Conservation (phyloP, 2,888 invertebrate genomes). For the Punctoribates punctum region DNA sequence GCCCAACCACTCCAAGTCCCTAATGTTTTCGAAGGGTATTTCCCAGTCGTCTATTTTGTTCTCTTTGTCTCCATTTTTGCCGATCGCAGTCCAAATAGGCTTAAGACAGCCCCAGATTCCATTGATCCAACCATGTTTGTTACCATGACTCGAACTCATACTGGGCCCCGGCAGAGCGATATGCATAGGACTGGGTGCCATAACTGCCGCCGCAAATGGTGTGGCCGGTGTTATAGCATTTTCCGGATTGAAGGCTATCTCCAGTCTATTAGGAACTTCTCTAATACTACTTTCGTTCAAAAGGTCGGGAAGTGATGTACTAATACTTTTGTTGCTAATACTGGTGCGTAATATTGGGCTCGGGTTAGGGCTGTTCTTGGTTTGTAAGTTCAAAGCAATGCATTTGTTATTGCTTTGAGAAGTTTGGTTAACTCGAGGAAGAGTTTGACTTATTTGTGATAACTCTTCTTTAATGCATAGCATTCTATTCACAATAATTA, state of each 20-base stretch:
- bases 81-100: constrained; percentile 80
- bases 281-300: constrained; percentile 5
- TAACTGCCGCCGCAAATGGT: constrained; percentile 20
- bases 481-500: constrained; percentile 27
- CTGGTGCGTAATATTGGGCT: not conserved
- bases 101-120: constrained; percentile 83
- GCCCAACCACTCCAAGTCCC: constrained; percentile 82
- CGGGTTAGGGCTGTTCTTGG: not conserved
- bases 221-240: constrained; percentile 25
- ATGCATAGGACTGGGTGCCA: not conserved
- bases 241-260: constrained; percentile 23
- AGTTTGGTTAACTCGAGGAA: not conserved
- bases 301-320: constrained; percentile 38
- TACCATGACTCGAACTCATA: not conserved
- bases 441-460: constrained; percentile 31
- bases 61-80: constrained; percentile 61
- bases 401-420: not conserved
- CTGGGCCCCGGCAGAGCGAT: constrained; percentile 20
- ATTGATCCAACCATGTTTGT: constrained; percentile 64
- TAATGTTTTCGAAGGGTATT: constrained; percentile 85
- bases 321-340: constrained; percentile 26
- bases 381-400: not conserved
- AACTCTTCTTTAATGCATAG: constrained; percentile 43
- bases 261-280: constrained; percentile 26
- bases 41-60: constrained; percentile 75